Evolutionary conservation across 2,797 vertebrate species (phyloP), one percentile per base, ranked within the genome.

Genomic region (Echeneis naucrates): DNA sequence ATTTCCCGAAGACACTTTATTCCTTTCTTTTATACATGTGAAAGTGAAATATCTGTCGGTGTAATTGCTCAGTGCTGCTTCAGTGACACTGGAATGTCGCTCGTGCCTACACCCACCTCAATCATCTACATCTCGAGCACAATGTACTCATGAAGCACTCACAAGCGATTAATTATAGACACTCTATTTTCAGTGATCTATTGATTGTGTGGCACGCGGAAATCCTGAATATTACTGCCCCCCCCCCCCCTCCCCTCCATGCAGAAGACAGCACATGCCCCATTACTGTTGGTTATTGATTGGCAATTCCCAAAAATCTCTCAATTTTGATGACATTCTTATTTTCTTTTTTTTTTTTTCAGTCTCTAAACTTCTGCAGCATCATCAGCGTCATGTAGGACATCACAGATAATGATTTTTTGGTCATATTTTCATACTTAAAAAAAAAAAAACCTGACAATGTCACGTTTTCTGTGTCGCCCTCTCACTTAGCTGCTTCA

Each of bases 81-180:
- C 13, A 19, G 48, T 69, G 57, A 30, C 23, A 52, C 59, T 57
- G 70, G 64, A 87, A 67, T 82, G 72, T 52, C 55, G 58, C 67
- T 72, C 13, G 13, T 30, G 30, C 19, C 67, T 78, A 81, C 75
- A 66, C 79, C 32, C 67, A 42, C 68, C 27, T 64, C 67, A 42
- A 42, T 67, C 54, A 37, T 65, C 58, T 75, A 51, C 65, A 52
- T 69, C 73, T 66, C 27, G 1, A 67, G 47, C 37, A 24, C 47
- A 57, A 52, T 64, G 50, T 51, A 16, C 47, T 76, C 23, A 32
- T 66, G 26, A 6, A 30, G 30, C 40, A 8, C 32, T 58, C 23
- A 14, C 63, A 50, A 50, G 47, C 48, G 58, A 52, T 40, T 26
- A 32, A 59, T 74, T 23, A 27, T 53, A 63, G 8, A 45, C 57